These are phyloP conservation scores for Betta splendens DNA, from an alignment of 2,797 vertebrate genomes.

Conservation along the genomic window DNA sequence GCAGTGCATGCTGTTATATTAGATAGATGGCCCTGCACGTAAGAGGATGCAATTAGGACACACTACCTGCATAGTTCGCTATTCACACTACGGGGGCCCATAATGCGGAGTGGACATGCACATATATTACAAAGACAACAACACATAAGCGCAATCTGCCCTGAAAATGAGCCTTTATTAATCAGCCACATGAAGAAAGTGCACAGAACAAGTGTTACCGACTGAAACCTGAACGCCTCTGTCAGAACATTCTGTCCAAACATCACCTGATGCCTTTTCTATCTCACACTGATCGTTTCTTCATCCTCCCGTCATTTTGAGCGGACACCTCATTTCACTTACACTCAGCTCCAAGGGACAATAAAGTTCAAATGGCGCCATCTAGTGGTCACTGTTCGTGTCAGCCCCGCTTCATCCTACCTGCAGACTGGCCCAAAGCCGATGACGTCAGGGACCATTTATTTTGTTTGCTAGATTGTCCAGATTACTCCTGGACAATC, in stretches of 20 bases:
- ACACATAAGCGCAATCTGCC: background rate
- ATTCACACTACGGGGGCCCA: background rate
- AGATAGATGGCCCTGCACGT: constrained; percentile 24
- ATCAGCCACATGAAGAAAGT: constrained; percentile 5
- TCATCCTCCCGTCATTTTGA: background rate
- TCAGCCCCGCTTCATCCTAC: background rate
- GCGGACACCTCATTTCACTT: background rate
- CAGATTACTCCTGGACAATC: background rate
- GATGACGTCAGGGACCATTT: background rate
- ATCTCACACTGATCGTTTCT: background rate
- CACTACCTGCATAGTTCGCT: background rate
- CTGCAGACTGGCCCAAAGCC: background rate
- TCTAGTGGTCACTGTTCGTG: constrained; percentile 47
- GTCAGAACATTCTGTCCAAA: too few relatives aligned
- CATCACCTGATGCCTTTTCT: background rate
- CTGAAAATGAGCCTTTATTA: constrained; percentile 33
- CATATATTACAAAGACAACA: constrained; percentile 2
- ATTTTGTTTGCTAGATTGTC: background rate
- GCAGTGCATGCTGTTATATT: constrained; percentile 10
- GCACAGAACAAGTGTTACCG: background rate
- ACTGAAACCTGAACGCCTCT: background rate
- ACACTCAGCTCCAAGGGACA: background rate
- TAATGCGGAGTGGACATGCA: background rate
- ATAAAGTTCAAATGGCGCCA: constrained; percentile 59
- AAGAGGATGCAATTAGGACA: constrained; percentile 33